Base-by-base conservation (phyloP, 2,888 invertebrate species). In the Hoplodrina blanda region DNA sequence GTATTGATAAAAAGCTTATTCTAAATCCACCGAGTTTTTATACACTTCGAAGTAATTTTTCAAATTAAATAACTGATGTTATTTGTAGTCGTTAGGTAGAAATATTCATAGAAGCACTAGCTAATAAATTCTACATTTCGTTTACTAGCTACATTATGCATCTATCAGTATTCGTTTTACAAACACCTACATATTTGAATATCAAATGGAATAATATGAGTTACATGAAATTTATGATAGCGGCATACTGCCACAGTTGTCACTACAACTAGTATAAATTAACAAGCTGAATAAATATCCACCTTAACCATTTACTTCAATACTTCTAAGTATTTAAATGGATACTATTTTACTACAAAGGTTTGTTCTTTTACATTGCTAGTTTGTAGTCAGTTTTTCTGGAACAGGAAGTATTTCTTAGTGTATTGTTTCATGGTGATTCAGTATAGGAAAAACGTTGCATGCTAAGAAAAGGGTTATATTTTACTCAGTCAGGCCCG, bases 171-270 rank as follows among this genome's bases (percentile, higher is more conserved):
- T 84, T 73, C 82, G 69, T 79, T 75, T 81, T 73, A 67, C 71
- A 56, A 78, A 78, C 76, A 82, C 74, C 68, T 73, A 77, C 70
- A 67, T 80, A 82, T 82, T 84, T 84, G 76, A 80, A 82, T 83
- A 82, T 78, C 70, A 81, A 81, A 83, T 82, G 78, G 77, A 82
- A 81, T 81, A 82, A 82, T 81, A 81, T 76, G 82, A 76, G 76
- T 76, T 55, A 76, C 69, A 64, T 78, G 20, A 59, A 78, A 82
- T 82, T 74, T 84, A 82, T 81, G 79, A 82, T 79, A 70, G 73
- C 79, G 82, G 82, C 73, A 71, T 65, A 77, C 69, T 78, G 68
- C 70, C 76, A 74, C 72, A 78, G 75, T 81, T 82, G 83, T 82
- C 83, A 74, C 63, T 67, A 81, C 78, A 78, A 66, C 78, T 72